Evolutionary conservation across 2,888 invertebrate species (phyloP).

Genomic region (Chrysina gloriosa): DNA sequence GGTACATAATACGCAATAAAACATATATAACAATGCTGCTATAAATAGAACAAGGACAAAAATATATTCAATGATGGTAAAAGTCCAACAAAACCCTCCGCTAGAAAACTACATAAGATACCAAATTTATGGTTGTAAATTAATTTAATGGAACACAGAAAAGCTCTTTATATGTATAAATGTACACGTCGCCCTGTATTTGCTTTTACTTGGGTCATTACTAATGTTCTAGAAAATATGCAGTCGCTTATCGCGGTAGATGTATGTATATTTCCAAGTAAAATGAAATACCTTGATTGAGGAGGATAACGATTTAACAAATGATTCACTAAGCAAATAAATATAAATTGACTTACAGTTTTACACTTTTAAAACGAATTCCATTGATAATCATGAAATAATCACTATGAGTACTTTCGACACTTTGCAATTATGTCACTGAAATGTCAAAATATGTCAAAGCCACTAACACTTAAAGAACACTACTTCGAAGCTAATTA

Average conservation of each 20-base stretch:
- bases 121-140: too few relatives aligned
- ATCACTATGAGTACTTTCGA: not conserved
- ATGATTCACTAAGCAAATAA: slow-evolving; percentile 3
- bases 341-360: slow-evolving; percentile 23
- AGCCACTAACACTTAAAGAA: not conserved
- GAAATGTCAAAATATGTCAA: slow-evolving; percentile 15
- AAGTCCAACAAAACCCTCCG: too few relatives aligned
- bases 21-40: too few relatives aligned
- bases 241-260: not conserved
- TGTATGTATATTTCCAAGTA: not conserved
- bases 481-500: too few relatives aligned
- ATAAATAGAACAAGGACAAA: too few relatives aligned
- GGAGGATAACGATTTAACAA: not conserved
- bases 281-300: not conserved
- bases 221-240: not conserved
- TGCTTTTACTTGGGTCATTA: not conserved
- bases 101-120: too few relatives aligned
- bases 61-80: too few relatives aligned
- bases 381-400: slow-evolving; percentile 7
- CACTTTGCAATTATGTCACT: slow-evolving; percentile 12
- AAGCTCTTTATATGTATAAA: not conserved
- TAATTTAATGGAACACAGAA: not conserved
- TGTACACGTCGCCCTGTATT: not conserved
- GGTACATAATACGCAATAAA: too few relatives aligned
- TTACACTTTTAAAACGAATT: slow-evolving; percentile 14